phyloP scores from a whole-genome alignment of 1,140 invertebrate genomes.

The Listronotus oregonensis region DNA sequence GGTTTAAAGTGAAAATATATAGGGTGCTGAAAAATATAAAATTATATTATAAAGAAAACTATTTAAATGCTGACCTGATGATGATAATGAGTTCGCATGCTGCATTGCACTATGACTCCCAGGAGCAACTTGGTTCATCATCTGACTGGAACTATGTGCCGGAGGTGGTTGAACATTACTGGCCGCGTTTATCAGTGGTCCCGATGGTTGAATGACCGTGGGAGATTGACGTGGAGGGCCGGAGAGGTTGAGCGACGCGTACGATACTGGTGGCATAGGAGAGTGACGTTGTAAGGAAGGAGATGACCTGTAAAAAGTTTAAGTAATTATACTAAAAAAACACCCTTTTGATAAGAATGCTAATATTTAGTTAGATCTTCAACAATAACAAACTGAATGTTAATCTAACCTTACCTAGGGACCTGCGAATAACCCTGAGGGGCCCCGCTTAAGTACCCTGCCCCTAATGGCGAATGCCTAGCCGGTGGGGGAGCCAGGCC shows the following conservation, averaged over 20 bases:
- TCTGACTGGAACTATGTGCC: constrained; percentile 35
- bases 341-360: too few species aligned
- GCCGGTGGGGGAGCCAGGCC: constrained; percentile 40
- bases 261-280: constrained; percentile 41
- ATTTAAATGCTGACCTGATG: not conserved
- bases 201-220: constrained; percentile 51
- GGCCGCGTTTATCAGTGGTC: constrained; percentile 49
- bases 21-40: too few species aligned
- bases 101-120: not conserved
- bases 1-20: too few species aligned
- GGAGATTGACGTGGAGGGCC: constrained; percentile 46
- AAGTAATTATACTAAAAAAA: too few species aligned
- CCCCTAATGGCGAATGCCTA: constrained; percentile 43
- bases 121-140: not conserved
- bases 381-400: not conserved
- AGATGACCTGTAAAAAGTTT: constrained; percentile 26
- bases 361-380: too few species aligned
- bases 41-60: too few species aligned
- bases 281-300: constrained; percentile 53
- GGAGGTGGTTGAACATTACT: constrained; percentile 37
- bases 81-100: not conserved
- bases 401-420: constrained; percentile 9
- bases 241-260: constrained; percentile 48
- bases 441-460: not conserved
- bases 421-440: constrained; percentile 19